Evolutionary conservation across 2,113 vertebrate species (phyloP).

Genomic region (Neodontobutis hainanensis): DNA sequence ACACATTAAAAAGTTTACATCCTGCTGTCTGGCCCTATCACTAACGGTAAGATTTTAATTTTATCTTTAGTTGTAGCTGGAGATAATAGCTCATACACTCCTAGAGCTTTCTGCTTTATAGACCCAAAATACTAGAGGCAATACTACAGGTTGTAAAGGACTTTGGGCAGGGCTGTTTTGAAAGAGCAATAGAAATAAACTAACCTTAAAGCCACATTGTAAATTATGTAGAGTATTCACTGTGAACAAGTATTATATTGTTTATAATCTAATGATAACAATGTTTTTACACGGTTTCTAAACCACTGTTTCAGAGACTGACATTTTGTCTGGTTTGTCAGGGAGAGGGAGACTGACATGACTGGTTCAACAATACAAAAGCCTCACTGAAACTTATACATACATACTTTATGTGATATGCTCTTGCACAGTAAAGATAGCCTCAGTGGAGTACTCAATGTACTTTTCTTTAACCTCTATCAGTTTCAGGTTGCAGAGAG

Average conservation of each 20-base stretch:
- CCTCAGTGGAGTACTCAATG: constrained; percentile 15
- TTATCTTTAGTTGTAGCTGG: not conserved
- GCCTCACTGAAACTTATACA: not conserved
- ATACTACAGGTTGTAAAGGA: too few relatives aligned
- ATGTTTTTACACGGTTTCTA: constrained; percentile 8
- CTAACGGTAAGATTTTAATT: constrained; percentile 87
- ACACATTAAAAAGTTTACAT: constrained; percentile 95
- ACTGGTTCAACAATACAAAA: constrained; percentile 16
- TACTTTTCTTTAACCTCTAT: constrained; percentile 22
- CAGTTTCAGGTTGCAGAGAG: constrained; percentile 55
- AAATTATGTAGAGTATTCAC: too few relatives aligned
- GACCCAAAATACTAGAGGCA: too few relatives aligned
- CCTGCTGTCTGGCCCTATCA: constrained; percentile 90
- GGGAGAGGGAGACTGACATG: constrained; percentile 6
- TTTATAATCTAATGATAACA: too few relatives aligned
- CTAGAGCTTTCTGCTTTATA: not conserved
- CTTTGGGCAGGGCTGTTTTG: too few relatives aligned
- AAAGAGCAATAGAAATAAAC: too few relatives aligned
- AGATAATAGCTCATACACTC: too few relatives aligned
- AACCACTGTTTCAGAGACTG: not conserved
- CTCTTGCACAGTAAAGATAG: not conserved
- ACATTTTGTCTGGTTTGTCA: not conserved
- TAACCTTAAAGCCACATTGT: too few relatives aligned
- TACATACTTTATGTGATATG: not conserved
- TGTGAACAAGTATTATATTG: too few relatives aligned